phyloP scores from a whole-genome alignment of 2,113 vertebrate genomes.

The Channa maculata region DNA sequence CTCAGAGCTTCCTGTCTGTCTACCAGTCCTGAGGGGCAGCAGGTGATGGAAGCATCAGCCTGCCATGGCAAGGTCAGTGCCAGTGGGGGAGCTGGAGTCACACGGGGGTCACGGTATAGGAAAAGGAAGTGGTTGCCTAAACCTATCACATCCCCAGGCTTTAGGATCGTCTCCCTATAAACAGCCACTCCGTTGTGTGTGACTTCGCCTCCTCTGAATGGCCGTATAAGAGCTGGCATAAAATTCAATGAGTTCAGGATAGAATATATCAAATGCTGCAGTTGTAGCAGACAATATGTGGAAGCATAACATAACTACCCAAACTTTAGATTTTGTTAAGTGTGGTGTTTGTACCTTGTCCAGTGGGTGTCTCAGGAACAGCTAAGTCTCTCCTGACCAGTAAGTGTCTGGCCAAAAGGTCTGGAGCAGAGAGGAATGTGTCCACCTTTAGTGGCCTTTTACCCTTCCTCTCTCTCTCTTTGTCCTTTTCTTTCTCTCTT shows the following conservation, averaged over 20 bases:
- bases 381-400: conserved; percentile 85
- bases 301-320: no score
- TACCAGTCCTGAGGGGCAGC: conserved; percentile 78
- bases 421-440: conserved; percentile 90
- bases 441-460: conserved; percentile 87
- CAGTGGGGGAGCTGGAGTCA: conserved; percentile 79
- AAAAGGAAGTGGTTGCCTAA: conserved; percentile 91
- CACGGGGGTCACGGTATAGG: conserved; percentile 92
- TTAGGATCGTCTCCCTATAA: conserved; percentile 88
- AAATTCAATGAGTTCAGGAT: not conserved
- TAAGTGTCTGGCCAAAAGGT: conserved; percentile 90
- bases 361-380: conserved; percentile 73
- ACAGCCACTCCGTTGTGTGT: conserved; percentile 90
- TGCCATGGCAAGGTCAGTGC: conserved; percentile 83
- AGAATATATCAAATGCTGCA: not conserved
- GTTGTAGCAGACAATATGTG: not conserved
- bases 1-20: conserved; percentile 89
- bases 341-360: conserved; percentile 75
- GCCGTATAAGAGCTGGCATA: conserved; percentile 83
- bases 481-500: conserved; percentile 83
- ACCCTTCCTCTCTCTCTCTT: conserved; percentile 84
- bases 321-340: not conserved
- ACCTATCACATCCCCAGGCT: conserved; percentile 90
- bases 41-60: conserved; percentile 72
- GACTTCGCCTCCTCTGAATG: conserved; percentile 88